A percentile compares a stretch with the other conserved stretches of the same genome.
Evolutionary conservation across 1,140 invertebrate genomes (phyloP).

Genomic region (Platyura marginata): DNA sequence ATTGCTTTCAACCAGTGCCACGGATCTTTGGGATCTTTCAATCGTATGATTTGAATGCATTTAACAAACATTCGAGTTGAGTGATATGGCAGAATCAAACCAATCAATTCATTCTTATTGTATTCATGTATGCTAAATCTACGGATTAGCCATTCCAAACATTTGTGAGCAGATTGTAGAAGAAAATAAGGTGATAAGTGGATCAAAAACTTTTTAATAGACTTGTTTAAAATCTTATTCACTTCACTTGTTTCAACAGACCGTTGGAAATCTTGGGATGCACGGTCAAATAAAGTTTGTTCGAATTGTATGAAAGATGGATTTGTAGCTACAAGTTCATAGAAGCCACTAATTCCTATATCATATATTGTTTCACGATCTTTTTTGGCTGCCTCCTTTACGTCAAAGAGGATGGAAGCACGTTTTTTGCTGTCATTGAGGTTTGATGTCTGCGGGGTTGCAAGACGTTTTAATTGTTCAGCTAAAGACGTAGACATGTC

Average conservation of each 20-base stretch:
- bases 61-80: constrained; percentile 76
- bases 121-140: constrained; percentile 77
- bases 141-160: constrained; percentile 82
- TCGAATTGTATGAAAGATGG: constrained; percentile 52
- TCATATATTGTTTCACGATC: constrained; percentile 67
- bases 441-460: constrained; percentile 55
- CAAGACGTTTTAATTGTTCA: constrained; percentile 62
- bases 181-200: constrained; percentile 74
- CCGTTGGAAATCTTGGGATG: constrained; percentile 58
- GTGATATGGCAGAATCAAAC: constrained; percentile 75
- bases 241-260: constrained; percentile 50
- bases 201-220: constrained; percentile 63
- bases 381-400: constrained; percentile 69
- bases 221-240: constrained; percentile 56
- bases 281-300: constrained; percentile 52
- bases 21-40: constrained; percentile 36
- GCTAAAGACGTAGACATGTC: constrained; percentile 50
- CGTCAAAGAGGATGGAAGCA: constrained; percentile 71
- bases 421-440: constrained; percentile 48
- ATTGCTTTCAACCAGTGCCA: constrained; percentile 63
- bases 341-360: constrained; percentile 66
- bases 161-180: constrained; percentile 66
- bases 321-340: constrained; percentile 59
- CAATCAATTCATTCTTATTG: constrained; percentile 62
- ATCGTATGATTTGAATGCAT: constrained; percentile 54